Conservation (phyloP, 2,113 vertebrate species). For the Laterallus jamaicensis region DNA sequence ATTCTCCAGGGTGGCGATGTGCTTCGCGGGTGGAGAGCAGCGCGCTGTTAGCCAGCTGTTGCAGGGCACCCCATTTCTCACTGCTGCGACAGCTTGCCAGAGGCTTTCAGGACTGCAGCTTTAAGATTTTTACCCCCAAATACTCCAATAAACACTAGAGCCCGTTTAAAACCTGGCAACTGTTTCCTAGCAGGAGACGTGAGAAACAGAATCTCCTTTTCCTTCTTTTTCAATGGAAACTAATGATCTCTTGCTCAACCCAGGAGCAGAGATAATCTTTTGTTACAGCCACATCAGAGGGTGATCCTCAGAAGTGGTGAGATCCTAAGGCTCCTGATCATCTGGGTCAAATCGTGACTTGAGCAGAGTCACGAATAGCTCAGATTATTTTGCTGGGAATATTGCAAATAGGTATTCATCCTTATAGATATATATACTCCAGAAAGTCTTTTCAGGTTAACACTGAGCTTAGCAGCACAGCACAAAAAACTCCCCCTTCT, state of each 20-base stretch:
- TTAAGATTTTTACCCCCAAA: not conserved
- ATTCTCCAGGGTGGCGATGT: not conserved
- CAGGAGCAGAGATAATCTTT: not conserved
- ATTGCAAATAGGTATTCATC: not conserved
- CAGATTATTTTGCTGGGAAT: not conserved
- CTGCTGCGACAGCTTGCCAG: not conserved
- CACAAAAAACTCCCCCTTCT: not conserved
- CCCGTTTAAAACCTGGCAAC: not conserved
- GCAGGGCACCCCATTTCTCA: accelerated
- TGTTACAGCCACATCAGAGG: not conserved
- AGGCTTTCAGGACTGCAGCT: not conserved
- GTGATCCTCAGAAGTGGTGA: not conserved
- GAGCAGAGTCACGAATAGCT: not conserved
- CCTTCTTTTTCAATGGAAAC: not conserved
- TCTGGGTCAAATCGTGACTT: not conserved
- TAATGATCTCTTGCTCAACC: not conserved
- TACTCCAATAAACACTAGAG: not conserved
- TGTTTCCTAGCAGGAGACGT: not conserved
- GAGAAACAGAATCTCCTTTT: not conserved
- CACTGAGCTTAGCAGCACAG: not conserved
- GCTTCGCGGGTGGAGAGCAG: not conserved
- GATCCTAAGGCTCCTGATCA: not conserved
- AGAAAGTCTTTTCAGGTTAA: not conserved
- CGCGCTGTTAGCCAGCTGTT: not conserved
- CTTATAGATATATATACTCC: too few species aligned